A percentile compares a stretch with the other conserved stretches of the same genome.
Evolutionary conservation across 2,797 vertebrate genomes (phyloP).

Genomic region (Takifugu ocellatus): DNA sequence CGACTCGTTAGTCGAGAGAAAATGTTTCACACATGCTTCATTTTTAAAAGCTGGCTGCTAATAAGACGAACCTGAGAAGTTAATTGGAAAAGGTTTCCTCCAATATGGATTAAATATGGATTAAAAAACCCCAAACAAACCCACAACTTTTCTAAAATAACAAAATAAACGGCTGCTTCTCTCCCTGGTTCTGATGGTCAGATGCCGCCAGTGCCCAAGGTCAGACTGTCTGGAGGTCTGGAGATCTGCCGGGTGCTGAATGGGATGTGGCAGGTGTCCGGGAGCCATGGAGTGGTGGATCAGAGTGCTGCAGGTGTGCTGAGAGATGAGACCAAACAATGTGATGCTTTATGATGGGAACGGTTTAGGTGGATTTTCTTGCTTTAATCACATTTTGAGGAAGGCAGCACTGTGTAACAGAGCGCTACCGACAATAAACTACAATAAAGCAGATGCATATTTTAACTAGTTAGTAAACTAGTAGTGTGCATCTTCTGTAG

Average conservation of each 20-base stretch:
- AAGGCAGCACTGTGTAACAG: not conserved
- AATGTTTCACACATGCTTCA: no score
- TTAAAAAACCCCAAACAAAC: no score
- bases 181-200: not conserved
- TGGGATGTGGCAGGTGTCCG: slow-evolving; percentile 66
- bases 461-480: not conserved
- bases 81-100: no score
- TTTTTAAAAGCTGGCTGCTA: no score
- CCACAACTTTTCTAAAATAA: no score
- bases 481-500: not conserved
- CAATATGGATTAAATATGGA: no score
- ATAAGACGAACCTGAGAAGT: no score
- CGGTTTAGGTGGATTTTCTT: no score
- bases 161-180: not conserved
- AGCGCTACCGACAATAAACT: not conserved
- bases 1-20: no score
- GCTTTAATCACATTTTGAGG: no score
- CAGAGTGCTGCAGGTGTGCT: slow-evolving; percentile 32
- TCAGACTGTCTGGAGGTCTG: slow-evolving; percentile 50
- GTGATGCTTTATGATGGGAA: no score
- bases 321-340: accelerated
- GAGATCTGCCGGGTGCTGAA: slow-evolving; percentile 58
- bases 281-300: slow-evolving; percentile 48
- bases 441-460: not conserved
- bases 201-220: slow-evolving; percentile 51